Evolutionary conservation across 37 sponge, comb jelly and placozoan species (phyloP).

Genomic region (Chondrosia reniformis): DNA sequence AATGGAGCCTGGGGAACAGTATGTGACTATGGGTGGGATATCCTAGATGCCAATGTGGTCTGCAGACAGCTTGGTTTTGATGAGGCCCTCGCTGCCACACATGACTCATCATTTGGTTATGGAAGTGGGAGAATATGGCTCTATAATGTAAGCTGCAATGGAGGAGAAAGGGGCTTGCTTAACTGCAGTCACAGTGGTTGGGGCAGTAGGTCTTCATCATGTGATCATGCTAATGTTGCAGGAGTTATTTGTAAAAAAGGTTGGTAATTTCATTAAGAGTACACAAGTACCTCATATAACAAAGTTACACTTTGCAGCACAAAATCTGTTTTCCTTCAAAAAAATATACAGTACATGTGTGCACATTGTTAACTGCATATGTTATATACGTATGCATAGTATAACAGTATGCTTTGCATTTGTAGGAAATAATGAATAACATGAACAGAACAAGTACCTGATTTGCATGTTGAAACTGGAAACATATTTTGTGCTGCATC

Average conservation of each 20-base stretch:
- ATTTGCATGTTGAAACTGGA: too few relatives aligned
- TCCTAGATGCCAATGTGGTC: neutral
- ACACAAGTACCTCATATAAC: too few relatives aligned
- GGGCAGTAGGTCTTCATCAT: neutral
- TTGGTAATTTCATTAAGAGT: too few relatives aligned
- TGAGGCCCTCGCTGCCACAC: neutral
- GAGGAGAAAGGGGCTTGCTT: neutral
- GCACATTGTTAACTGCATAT: too few relatives aligned
- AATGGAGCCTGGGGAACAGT: neutral
- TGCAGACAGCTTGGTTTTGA: neutral
- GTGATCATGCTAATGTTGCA: conserved; percentile 16
- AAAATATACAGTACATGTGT: too few relatives aligned
- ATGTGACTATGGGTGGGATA: neutral
- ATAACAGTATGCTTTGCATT: too few relatives aligned
- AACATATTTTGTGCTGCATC: too few relatives aligned
- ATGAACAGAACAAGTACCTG: too few relatives aligned
- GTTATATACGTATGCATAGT: too few relatives aligned
- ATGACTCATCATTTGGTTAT: neutral
- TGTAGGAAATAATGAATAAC: too few relatives aligned
- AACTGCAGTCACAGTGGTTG: neutral
- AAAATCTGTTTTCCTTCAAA: too few relatives aligned
- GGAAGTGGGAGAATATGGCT: conserved; percentile 2
- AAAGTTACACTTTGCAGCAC: too few relatives aligned
- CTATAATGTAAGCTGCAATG: neutral
- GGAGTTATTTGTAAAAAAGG: conserved; percentile 13